A percentile compares a stretch with the other conserved stretches of the same genome.
Conservation (phyloP, 1,140 invertebrate genomes). For the Augochlora pura region DNA sequence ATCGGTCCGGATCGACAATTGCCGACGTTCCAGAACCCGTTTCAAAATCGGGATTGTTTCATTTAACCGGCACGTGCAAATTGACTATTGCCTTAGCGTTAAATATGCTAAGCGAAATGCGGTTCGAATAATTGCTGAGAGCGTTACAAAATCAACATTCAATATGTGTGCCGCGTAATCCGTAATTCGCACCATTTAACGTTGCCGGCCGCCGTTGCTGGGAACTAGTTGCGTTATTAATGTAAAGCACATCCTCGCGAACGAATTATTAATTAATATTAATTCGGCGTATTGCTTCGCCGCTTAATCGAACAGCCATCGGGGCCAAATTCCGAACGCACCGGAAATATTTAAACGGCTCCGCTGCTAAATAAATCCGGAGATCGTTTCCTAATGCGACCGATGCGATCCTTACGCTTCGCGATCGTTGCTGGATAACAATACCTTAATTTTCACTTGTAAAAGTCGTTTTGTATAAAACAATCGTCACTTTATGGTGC, state of each 20-base stretch:
- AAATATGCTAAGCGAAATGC: constrained; percentile 18
- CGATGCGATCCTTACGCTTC: too few species aligned
- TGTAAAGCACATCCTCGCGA: neutral
- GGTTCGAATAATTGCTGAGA: constrained; percentile 10
- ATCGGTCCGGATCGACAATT: constrained; percentile 15
- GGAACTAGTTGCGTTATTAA: constrained; percentile 21
- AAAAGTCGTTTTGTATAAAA: too few species aligned
- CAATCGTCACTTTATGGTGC: too few species aligned
- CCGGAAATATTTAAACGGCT: neutral
- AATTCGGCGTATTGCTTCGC: neutral
- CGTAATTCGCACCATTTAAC: constrained; percentile 29
- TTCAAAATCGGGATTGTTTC: constrained; percentile 45
- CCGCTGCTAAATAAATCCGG: neutral
- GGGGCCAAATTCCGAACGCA: neutral
- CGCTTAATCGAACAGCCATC: neutral
- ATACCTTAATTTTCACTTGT: too few species aligned
- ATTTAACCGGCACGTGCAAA: constrained; percentile 48
- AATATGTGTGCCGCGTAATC: constrained; percentile 27
- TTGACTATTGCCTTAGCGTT: constrained; percentile 42
- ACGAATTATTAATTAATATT: constrained; percentile 9
- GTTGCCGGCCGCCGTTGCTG: neutral
- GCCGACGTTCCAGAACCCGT: constrained; percentile 5
- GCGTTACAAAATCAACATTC: constrained; percentile 41
- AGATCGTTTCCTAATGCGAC: neutral
- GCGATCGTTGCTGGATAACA: too few species aligned